Conservation (phyloP, 1,140 invertebrate genomes). For the Hestina assimilis region DNA sequence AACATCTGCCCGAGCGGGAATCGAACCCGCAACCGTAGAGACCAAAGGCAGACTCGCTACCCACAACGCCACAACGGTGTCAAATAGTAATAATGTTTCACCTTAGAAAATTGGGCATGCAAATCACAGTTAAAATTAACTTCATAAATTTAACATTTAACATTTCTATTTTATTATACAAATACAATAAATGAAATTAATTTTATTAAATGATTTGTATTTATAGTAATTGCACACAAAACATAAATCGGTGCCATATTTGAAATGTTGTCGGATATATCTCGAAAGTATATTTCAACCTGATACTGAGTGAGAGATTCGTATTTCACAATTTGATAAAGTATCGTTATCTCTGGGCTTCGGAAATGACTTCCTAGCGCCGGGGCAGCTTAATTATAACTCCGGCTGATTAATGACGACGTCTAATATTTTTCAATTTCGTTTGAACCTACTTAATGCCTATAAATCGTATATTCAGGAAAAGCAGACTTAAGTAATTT, state of each 20-base stretch:
- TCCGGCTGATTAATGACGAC: slow-evolving; percentile 29
- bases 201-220: too few species aligned
- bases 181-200: too few species aligned
- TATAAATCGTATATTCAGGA: slow-evolving; percentile 11
- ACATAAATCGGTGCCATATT: background rate
- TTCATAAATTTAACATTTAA: too few species aligned
- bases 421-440: slow-evolving; percentile 31
- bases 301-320: slow-evolving; percentile 6
- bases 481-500: slow-evolving; percentile 3
- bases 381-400: slow-evolving; percentile 40
- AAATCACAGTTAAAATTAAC: too few species aligned
- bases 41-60: too few species aligned
- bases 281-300: background rate
- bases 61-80: too few species aligned
- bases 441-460: slow-evolving; percentile 7
- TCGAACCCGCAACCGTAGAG: too few species aligned
- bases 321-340: slow-evolving; percentile 37
- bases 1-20: too few species aligned
- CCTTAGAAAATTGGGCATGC: too few species aligned
- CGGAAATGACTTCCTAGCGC: slow-evolving; percentile 36
- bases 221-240: background rate
- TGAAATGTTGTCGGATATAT: background rate
- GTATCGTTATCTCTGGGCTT: slow-evolving; percentile 34
- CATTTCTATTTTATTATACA: too few species aligned
- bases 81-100: too few species aligned